Evolutionary conservation across 2,888 invertebrate species (phyloP).

Genomic region (Cacoxenus indagator): DNA sequence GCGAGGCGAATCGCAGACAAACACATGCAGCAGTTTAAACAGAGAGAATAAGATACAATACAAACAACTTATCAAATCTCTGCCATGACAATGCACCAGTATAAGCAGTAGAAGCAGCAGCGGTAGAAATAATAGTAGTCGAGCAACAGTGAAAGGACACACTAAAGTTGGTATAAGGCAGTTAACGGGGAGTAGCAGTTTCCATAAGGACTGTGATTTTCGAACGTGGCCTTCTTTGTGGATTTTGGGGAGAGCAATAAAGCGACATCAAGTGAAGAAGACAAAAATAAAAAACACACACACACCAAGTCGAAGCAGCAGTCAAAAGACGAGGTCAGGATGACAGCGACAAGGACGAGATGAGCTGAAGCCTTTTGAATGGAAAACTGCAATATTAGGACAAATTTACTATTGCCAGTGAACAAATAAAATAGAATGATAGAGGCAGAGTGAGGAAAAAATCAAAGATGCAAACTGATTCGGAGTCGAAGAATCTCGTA

Average conservation of each 20-base stretch:
- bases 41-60: conserved; percentile 35
- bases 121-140: background rate
- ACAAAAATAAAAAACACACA: background rate
- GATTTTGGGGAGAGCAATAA: conserved; percentile 10
- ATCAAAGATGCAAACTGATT: background rate
- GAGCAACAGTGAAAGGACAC: background rate
- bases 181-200: background rate
- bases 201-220: conserved; percentile 12
- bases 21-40: conserved; percentile 30
- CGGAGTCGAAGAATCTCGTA: too few relatives aligned
- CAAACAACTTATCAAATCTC: conserved; percentile 48
- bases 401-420: conserved; percentile 18
- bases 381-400: conserved; percentile 34
- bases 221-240: background rate
- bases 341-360: background rate
- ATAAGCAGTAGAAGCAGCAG: conserved; percentile 21
- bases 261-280: conserved; percentile 19
- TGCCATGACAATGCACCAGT: conserved; percentile 19
- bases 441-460: background rate
- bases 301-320: background rate
- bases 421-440: background rate
- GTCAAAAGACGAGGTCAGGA: background rate
- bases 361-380: background rate
- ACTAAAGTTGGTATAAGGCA: background rate
- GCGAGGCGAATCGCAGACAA: background rate